Percentiles rank a stretch among this genome's conserved stretches.
Conservation (phyloP, 1,140 invertebrate genomes). For the Drosophila repleta region DNA sequence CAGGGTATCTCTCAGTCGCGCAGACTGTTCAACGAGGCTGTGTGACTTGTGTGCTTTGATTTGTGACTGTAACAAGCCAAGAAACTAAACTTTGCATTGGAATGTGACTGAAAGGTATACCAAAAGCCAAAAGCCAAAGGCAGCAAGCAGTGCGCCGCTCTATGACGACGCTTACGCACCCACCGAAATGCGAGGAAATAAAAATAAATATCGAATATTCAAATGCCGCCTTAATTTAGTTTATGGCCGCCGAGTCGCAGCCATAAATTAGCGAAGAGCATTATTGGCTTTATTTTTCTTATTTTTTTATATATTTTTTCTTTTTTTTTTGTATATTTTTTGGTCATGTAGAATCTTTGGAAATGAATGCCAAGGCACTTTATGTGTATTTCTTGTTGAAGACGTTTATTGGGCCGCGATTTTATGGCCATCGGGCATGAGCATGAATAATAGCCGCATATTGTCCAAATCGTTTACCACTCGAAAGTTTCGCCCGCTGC, state of each 20-base stretch:
- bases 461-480: constrained; percentile 60
- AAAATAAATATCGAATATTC: constrained; percentile 52
- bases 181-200: constrained; percentile 33
- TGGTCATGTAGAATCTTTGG: constrained; percentile 57
- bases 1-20: too few relatives aligned
- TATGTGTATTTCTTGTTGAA: constrained; percentile 25
- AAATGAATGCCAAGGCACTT: constrained; percentile 65
- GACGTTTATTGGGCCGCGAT: constrained; percentile 45
- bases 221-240: constrained; percentile 67
- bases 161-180: constrained; percentile 49
- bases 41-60: too few relatives aligned
- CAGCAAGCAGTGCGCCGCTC: constrained; percentile 12
- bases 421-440: constrained; percentile 43
- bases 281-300: constrained; percentile 57
- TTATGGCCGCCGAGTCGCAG: constrained; percentile 49
- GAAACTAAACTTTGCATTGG: constrained; percentile 30
- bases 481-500: constrained; percentile 33
- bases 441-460: constrained; percentile 69
- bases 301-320: constrained; percentile 31
- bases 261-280: constrained; percentile 71
- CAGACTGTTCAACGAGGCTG: too few relatives aligned
- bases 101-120: constrained; percentile 36
- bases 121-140: too few relatives aligned
- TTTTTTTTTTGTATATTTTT: constrained; percentile 17
- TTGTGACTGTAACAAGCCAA: constrained; percentile 4